Percentiles rank a stretch among this genome's conserved stretches.
These are phyloP conservation scores for Alsophila aescularia DNA, from an alignment of 2,888 invertebrate genomes.

Conservation along the genomic window DNA sequence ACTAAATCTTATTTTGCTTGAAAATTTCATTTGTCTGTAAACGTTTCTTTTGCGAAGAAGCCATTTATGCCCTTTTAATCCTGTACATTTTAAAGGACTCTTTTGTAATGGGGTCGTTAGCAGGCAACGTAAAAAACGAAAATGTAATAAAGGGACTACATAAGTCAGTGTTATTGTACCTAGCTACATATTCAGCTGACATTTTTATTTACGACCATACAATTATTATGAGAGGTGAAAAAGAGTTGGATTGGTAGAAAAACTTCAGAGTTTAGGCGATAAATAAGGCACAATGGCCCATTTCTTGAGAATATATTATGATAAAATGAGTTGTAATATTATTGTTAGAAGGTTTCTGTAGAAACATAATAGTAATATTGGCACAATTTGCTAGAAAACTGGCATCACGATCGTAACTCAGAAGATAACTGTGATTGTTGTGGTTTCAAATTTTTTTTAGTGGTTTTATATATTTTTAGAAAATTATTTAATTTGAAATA, in stretches of 20 bases:
- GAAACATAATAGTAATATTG: constrained; percentile 10
- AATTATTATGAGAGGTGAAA: constrained; percentile 54
- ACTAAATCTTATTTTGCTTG: not conserved
- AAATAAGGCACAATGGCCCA: constrained; percentile 72
- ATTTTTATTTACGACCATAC: constrained; percentile 48
- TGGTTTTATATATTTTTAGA: no score
- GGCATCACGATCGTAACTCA: not conserved
- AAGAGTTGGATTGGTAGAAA: constrained; percentile 59
- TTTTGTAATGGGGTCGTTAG: constrained; percentile 10
- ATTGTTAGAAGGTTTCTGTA: constrained; percentile 33
- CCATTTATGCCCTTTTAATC: constrained; percentile 7
- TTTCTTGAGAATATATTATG: constrained; percentile 66
- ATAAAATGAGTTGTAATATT: constrained; percentile 61
- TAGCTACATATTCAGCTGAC: constrained; percentile 44
- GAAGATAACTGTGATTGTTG: no score
- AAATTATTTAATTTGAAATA: no score
- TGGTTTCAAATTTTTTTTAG: no score
- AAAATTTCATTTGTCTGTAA: not conserved
- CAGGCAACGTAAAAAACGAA: constrained; percentile 7
- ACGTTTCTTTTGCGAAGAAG: not conserved
- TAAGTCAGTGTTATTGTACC: constrained; percentile 28
- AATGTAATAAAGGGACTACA: constrained; percentile 19
- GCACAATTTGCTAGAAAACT: not conserved
- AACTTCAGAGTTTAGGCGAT: constrained; percentile 59
- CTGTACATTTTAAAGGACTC: not conserved